These are phyloP conservation scores for Penelope pileata DNA, from an alignment of 2,113 vertebrate species.

Conservation along the genomic window DNA sequence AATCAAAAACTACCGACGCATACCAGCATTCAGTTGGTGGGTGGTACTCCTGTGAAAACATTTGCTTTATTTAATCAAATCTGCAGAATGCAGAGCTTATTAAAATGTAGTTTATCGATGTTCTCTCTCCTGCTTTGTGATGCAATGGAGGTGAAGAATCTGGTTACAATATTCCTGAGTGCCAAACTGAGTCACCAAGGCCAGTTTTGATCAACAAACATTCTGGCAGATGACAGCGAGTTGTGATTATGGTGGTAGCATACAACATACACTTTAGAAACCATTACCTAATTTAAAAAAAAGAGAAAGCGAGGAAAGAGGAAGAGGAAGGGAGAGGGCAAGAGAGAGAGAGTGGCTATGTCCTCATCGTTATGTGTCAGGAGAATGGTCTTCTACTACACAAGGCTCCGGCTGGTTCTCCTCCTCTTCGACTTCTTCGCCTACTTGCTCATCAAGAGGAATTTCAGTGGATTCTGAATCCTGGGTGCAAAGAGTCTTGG, in stretches of 20 bases:
- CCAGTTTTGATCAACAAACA: conserved; percentile 84
- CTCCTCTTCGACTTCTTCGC: conserved; percentile 85
- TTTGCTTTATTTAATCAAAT: conserved; percentile 43
- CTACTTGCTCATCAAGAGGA: conserved; percentile 93
- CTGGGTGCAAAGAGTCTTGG: conserved; percentile 97
- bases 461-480: conserved; percentile 98
- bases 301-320: conserved; percentile 3
- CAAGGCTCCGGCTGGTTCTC: conserved; percentile 80
- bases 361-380: conserved; percentile 88
- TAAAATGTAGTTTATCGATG: conserved; percentile 52
- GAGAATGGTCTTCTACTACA: conserved; percentile 78
- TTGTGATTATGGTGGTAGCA: conserved; percentile 81
- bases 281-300: conserved; percentile 72
- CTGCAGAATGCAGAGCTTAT: conserved; percentile 37
- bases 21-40: conserved; percentile 57
- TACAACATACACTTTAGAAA: conserved; percentile 87
- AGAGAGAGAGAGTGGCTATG: not conserved
- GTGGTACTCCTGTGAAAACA: conserved; percentile 74
- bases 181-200: conserved; percentile 89
- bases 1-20: conserved; percentile 43
- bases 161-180: conserved; percentile 94
- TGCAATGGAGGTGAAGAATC: conserved; percentile 75
- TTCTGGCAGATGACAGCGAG: conserved; percentile 79
- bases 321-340: not conserved
- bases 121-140: conserved; percentile 60